phyloP scores from a whole-genome alignment of 2,888 invertebrate genomes.

The Epicampocera succincta region DNA sequence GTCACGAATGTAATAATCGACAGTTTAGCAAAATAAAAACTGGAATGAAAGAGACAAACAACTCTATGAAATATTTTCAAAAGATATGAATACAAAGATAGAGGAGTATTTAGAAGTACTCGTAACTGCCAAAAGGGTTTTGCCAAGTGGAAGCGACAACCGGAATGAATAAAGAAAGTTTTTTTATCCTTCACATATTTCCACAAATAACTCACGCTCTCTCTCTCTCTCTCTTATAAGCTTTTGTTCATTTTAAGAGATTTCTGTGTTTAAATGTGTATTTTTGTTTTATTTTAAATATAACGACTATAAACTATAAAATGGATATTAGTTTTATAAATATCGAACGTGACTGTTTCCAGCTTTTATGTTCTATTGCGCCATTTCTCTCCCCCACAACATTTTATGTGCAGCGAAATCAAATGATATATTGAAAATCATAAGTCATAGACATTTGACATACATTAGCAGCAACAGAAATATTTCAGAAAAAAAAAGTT shows the following conservation, averaged over 20 bases:
- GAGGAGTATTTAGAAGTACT: slow-evolving; percentile 24
- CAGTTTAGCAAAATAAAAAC: background rate
- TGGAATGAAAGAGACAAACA: background rate
- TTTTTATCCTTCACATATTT: background rate
- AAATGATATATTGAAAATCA: slow-evolving; percentile 67
- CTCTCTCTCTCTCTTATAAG: background rate
- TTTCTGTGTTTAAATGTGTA: background rate
- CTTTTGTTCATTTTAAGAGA: background rate
- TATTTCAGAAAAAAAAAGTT: slow-evolving; percentile 23
- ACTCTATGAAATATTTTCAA: slow-evolving; percentile 39
- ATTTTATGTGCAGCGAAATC: slow-evolving; percentile 45
- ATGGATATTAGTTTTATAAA: slow-evolving; percentile 64
- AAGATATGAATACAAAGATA: slow-evolving; percentile 12
- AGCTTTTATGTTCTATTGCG: background rate
- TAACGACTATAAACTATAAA: slow-evolving; percentile 38
- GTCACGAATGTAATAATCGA: slow-evolving; percentile 55
- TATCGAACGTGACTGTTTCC: slow-evolving; percentile 65
- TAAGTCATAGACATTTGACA: slow-evolving; percentile 69
- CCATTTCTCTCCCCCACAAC: background rate
- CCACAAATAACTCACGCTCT: slow-evolving; percentile 57
- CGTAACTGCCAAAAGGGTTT: slow-evolving; percentile 52
- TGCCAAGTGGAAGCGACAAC: slow-evolving; percentile 45
- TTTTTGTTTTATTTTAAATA: slow-evolving; percentile 34
- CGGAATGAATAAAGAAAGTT: slow-evolving; percentile 21
- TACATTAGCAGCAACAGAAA: slow-evolving; percentile 56